These are phyloP conservation scores for Antitype chi DNA, from an alignment of 2,888 invertebrate species.

Conservation along the genomic window DNA sequence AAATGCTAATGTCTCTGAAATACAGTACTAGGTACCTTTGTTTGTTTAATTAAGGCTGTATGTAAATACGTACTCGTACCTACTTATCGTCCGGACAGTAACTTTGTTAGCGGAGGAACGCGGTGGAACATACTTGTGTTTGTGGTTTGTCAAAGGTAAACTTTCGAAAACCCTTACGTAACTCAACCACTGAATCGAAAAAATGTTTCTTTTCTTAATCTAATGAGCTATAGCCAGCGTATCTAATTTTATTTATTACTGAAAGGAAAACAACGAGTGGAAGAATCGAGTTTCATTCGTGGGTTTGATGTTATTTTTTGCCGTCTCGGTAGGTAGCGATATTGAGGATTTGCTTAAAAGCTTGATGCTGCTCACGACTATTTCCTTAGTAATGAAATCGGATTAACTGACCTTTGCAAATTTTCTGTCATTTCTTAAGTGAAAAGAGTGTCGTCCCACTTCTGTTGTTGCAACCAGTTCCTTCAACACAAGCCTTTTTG, in stretches of 20 bases:
- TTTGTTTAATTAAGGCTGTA: conserved; percentile 55
- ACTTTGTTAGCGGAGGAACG: conserved; percentile 67
- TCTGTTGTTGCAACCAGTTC: conserved; percentile 8
- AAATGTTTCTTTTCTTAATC: conserved; percentile 47
- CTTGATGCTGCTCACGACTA: not conserved
- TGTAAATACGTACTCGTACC: conserved; percentile 54
- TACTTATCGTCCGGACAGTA: conserved; percentile 61
- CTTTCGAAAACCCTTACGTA: conserved; percentile 69
- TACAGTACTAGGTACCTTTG: conserved; percentile 26
- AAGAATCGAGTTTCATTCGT: conserved; percentile 33
- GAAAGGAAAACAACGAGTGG: conserved; percentile 20
- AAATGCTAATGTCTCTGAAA: conserved; percentile 49
- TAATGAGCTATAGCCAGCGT: conserved; percentile 46
- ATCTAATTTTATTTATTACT: conserved; percentile 50
- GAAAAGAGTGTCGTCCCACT: not conserved
- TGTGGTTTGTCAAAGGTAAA: conserved; percentile 77
- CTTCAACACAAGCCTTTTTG: conserved; percentile 31
- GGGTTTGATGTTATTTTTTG: conserved; percentile 10
- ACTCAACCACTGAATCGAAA: conserved; percentile 52
- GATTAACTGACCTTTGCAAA: not conserved
- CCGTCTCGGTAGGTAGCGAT: not conserved
- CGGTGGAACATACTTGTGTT: conserved; percentile 67
- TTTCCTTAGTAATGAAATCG: conserved; percentile 12
- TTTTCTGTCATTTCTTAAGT: not conserved
- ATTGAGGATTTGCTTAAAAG: conserved; percentile 6